Evolutionary conservation across 2,113 vertebrate species (phyloP).

Genomic region (Leuciscus idus): DNA sequence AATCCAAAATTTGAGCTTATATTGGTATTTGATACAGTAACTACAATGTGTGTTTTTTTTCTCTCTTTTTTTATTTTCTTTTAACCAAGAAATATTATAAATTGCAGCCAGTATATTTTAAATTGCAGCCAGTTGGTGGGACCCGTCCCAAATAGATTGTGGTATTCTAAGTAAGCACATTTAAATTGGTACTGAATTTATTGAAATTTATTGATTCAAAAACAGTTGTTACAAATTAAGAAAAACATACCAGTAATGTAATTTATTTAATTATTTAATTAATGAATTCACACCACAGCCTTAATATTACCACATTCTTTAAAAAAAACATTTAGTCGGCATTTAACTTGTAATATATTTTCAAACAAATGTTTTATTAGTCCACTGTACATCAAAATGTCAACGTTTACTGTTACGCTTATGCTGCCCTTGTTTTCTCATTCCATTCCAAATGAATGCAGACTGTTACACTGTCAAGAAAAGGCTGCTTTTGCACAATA

Average conservation of each 20-base stretch:
- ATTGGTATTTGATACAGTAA: background rate
- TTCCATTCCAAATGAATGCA: background rate
- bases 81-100: background rate
- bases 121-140: background rate
- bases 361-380: background rate
- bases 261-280: background rate
- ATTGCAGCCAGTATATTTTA: background rate
- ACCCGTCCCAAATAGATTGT: background rate
- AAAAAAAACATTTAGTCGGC: too few relatives aligned
- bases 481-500: background rate
- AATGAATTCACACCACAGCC: background rate
- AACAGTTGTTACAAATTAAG: background rate
- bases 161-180: background rate
- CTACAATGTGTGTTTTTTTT: background rate
- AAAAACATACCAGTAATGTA: background rate
- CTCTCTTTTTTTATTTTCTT: background rate
- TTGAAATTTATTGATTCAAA: background rate
- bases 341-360: background rate
- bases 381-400: background rate
- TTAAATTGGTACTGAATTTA: background rate
- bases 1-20: conserved; percentile 19
- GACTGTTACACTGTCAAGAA: conserved; percentile 15
- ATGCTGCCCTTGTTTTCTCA: conserved; percentile 19
- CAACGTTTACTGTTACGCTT: background rate
- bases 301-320: background rate